phyloP scores from a whole-genome alignment of 2,888 invertebrate genomes.

The Tineola bisselliella region DNA sequence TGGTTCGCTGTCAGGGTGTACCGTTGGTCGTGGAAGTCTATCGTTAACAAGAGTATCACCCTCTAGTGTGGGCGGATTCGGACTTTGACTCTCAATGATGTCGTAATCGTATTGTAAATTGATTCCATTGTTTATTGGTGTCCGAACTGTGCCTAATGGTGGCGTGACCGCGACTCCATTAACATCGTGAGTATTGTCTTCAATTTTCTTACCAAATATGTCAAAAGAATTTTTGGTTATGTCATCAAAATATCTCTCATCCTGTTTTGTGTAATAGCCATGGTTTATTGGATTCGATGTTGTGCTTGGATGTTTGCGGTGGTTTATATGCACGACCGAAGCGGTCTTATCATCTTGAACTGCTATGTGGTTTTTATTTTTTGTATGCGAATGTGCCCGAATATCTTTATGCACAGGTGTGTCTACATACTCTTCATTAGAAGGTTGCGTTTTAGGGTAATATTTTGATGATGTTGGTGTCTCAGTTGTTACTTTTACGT shows the following conservation, averaged over 20 bases:
- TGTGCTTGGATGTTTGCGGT: slow-evolving; percentile 41
- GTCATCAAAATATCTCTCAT: slow-evolving; percentile 74
- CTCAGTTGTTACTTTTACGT: slow-evolving; percentile 58
- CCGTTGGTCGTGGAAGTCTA: slow-evolving; percentile 70
- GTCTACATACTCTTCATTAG: slow-evolving; percentile 58
- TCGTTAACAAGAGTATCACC: slow-evolving; percentile 79
- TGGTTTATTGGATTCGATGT: slow-evolving; percentile 69
- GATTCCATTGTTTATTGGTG: slow-evolving; percentile 61
- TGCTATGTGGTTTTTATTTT: slow-evolving; percentile 42
- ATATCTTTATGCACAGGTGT: slow-evolving; percentile 34
- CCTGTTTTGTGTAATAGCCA: slow-evolving; percentile 74
- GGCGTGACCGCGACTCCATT: slow-evolving; percentile 57
- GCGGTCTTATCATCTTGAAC: slow-evolving; percentile 45
- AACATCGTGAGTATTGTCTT: slow-evolving; percentile 54
- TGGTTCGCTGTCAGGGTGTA: slow-evolving; percentile 75
- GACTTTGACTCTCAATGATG: slow-evolving; percentile 41
- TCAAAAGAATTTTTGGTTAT: slow-evolving; percentile 80
- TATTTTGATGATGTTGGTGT: slow-evolving; percentile 59
- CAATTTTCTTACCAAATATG: slow-evolving; percentile 76
- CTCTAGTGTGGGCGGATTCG: slow-evolving; percentile 62
- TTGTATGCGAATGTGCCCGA: slow-evolving; percentile 26
- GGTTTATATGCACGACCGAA: slow-evolving; percentile 32
- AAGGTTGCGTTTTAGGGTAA: slow-evolving; percentile 56
- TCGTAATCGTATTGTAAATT: slow-evolving; percentile 66
- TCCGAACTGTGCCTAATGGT: slow-evolving; percentile 51